A percentile compares a stretch with the other conserved stretches of the same genome.
phyloP scores from a whole-genome alignment of 1,140 invertebrate species.

The Drosophila carrolli region DNA sequence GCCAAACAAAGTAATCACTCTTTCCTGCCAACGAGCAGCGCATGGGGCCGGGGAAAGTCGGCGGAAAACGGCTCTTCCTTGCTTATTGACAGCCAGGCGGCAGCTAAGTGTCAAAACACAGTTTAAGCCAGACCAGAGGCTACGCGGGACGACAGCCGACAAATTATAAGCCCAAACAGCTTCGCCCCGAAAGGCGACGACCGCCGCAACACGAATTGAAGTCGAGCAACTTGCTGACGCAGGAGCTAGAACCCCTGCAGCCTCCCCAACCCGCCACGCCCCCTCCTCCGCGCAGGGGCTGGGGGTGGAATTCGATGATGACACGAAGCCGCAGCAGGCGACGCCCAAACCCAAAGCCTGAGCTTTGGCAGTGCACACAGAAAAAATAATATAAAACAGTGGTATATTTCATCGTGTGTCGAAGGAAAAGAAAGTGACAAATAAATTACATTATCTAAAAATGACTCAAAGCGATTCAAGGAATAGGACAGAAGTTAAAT shows the following conservation, averaged over 20 bases:
- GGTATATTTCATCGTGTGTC: no score
- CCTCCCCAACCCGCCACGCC: not conserved
- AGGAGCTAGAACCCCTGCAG: constrained; percentile 4
- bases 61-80: constrained; percentile 1
- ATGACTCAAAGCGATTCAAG: no score
- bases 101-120: constrained; percentile 68
- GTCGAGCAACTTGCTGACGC: constrained; percentile 44
- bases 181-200: constrained; percentile 15
- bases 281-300: not conserved
- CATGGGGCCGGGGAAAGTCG: not conserved
- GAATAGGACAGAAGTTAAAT: no score
- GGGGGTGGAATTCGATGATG: constrained; percentile 33
- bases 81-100: constrained; percentile 69
- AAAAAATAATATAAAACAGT: not conserved
- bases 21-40: constrained; percentile 24
- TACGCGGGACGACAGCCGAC: constrained; percentile 19
- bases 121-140: constrained; percentile 45
- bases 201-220: constrained; percentile 26
- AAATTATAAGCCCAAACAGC: constrained; percentile 55
- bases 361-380: constrained; percentile 13
- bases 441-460: no score
- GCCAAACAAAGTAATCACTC: constrained; percentile 68
- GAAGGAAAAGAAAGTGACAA: not conserved
- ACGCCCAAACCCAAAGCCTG: constrained; percentile 40
- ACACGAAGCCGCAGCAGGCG: constrained; percentile 49